Base-by-base conservation (phyloP, 2,797 vertebrate genomes). In the Tapirus indicus region DNA sequence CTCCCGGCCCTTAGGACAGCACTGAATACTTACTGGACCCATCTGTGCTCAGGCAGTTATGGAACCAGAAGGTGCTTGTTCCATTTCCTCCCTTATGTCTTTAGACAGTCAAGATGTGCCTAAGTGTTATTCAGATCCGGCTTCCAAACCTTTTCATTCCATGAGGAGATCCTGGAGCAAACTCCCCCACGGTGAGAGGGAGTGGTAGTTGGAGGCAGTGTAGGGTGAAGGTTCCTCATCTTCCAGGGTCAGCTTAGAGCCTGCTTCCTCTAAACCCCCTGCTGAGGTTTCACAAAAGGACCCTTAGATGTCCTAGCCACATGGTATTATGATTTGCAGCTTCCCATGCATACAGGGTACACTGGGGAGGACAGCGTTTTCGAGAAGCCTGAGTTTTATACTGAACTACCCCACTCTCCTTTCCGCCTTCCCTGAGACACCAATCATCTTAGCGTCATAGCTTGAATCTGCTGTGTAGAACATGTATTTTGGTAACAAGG, bases 331-430 rank as follows among this genome's bases (percentile, higher is more conserved):
- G 18, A 54, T 66, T 78, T 64, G 38, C 38, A 83, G n/a, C 62
- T 82, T 88, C 75, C 20, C 80, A 7, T 27, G 20, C 58, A 21
- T n/a, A 10, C 1, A 79, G 85, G 20, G 16, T 52, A 16, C 38
- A 4, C 1, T 23, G 35, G 38, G 52, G 17, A 86, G n/a, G 8
- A 78, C 1, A 38, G 14, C 6, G 47, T 79, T 93, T 92, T 91
- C 2, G 23, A 95, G 88, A 93, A 35, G 29, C n/a, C n/a, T 88
- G 54, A 64, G 35, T 91, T 85, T 90, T 72, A 44, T 16, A 35
- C 29, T 41, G 27, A 66, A 16, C 62, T 18, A 18, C 72, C 7
- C 0, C 1, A 0, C n/a, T 14, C 7, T 25, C 32, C 5, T 56
- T 20, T 52, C 8, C 47, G 2, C 0, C 2, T 68, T 88, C 75